Evolutionary conservation across 2,888 invertebrate species (phyloP), one percentile per base, ranked within the genome.

Genomic region (Hyles lineata): DNA sequence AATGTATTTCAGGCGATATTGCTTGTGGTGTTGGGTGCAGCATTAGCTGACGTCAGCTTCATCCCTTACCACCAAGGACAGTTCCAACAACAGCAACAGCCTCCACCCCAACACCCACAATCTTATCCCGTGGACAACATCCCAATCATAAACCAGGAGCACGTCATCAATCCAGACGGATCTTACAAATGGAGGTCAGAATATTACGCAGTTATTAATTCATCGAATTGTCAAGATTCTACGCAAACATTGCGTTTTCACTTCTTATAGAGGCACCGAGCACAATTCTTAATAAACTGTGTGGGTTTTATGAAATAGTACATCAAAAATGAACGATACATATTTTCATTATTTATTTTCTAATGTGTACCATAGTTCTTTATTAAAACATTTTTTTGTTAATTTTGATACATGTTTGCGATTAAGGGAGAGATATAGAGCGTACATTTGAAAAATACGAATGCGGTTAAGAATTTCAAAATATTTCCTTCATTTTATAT

Each of bases 111-210:
- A 35, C 87, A 88, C 43, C 89, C 89, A 59, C 89, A 87, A 62
- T 84, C 85, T 60, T 93, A 95, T 62, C 88, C 93, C 0, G 95
- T 95, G 5, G 96, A 96, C 76, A 96, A 95, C 0, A 96, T 96
- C 52, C 96, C 96, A 19, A 97, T 97, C 74, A 89, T 97, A 69
- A 89, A 95, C 73, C 96, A 96, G 86, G 96, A 96, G 78, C 96
- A 96, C 80, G 95, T 96, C 82, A 95, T 96, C 25, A 96, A 96
- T 81, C 96, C 95, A 50, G 97, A 97, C 87, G 97, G 97, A 76
- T 96, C 96, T 72, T 96, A 96, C 79, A 95, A 94, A 82, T 95
- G 93, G 90, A 95, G 93, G 94, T 95, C 62, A 80, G 81, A 76
- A 17, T 35, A 63, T 55, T 71, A 63, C 50, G 61, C 29, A 55